Conservation (phyloP, 2,113 vertebrate genomes). For the Urocolius indicus region DNA sequence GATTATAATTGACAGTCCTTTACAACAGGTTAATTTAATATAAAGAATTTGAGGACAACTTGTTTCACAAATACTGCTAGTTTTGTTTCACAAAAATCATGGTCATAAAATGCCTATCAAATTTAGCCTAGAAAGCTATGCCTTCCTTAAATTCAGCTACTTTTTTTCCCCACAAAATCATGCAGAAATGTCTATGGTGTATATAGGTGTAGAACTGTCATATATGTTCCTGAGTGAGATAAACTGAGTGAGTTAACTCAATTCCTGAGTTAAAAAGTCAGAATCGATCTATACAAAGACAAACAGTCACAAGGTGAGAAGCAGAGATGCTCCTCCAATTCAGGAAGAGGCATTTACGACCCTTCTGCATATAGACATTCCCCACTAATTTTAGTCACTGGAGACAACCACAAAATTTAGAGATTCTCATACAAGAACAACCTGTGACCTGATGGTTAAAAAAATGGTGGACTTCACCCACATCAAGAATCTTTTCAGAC, state of each 20-base stretch:
- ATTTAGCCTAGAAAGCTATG: neutral
- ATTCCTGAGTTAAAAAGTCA: neutral
- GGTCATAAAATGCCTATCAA: neutral
- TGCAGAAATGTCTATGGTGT: accelerated
- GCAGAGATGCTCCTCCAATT: neutral
- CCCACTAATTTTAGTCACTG: neutral
- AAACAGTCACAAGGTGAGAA: neutral
- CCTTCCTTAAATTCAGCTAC: neutral
- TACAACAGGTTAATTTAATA: conserved; percentile 66
- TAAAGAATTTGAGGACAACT: conserved; percentile 28
- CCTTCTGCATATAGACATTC: neutral
- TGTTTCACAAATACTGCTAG: conserved; percentile 36
- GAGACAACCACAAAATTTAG: neutral
- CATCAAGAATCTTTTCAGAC: neutral
- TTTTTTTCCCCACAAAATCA: neutral
- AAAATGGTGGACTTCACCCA: neutral
- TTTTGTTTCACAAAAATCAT: neutral
- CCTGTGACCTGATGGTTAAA: neutral
- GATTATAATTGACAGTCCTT: conserved; percentile 65
- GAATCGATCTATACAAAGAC: neutral
- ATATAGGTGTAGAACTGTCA: neutral
- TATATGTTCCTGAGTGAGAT: neutral
- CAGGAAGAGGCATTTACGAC: neutral
- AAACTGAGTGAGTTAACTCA: too few relatives aligned
- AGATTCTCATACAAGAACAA: neutral